Percentiles rank a stretch among this genome's conserved stretches.
phyloP scores from a whole-genome alignment of 1,140 invertebrate genomes.

The Tetramorium alpestre region DNA sequence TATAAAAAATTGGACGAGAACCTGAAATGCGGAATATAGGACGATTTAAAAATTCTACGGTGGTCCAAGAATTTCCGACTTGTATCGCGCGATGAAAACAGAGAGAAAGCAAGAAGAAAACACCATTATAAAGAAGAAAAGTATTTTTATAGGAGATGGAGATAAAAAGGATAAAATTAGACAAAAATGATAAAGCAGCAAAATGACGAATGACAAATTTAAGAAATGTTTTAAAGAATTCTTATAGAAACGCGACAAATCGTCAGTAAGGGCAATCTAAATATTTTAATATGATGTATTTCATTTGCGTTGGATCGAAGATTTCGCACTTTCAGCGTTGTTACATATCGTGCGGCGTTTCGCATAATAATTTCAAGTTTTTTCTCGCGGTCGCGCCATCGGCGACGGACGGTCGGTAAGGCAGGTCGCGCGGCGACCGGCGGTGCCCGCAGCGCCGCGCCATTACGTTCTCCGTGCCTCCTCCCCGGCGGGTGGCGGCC shows the following conservation, averaged over 20 bases:
- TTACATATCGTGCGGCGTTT: too few relatives aligned
- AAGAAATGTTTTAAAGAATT: neutral
- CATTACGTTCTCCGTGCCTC: conserved; percentile 78
- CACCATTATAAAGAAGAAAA: neutral
- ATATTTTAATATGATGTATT: neutral
- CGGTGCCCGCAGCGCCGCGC: conserved; percentile 51
- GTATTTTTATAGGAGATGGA: too few relatives aligned
- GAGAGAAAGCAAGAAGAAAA: neutral
- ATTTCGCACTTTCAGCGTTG: neutral
- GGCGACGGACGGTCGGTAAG: conserved; percentile 34
- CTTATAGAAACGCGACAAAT: neutral
- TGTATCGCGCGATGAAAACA: neutral
- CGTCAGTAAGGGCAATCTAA: neutral
- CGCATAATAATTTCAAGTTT: neutral
- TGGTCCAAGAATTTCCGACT: neutral
- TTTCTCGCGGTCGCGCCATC: neutral
- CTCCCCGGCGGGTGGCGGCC: conserved; percentile 75
- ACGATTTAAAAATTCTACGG: too few relatives aligned
- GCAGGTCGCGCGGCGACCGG: conserved; percentile 30
- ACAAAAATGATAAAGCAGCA: neutral
- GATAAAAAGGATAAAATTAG: neutral
- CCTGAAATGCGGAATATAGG: neutral
- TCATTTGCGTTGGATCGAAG: neutral
- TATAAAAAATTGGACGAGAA: neutral
- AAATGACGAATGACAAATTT: neutral